phyloP scores from a whole-genome alignment of 2,888 invertebrate genomes.

The Dioctria linearis region DNA sequence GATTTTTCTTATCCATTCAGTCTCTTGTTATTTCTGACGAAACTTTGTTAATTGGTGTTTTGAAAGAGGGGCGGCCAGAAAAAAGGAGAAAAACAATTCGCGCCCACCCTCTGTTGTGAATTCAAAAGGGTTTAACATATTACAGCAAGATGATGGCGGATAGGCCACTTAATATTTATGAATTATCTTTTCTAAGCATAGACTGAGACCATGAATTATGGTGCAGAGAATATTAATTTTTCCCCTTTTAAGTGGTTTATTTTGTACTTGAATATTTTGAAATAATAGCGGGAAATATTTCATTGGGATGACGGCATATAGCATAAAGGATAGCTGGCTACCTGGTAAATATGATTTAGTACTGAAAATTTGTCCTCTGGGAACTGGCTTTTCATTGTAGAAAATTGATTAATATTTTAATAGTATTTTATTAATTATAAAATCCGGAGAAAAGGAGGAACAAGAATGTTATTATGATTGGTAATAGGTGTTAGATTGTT shows the following conservation, averaged over 20 bases:
- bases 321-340: conserved; percentile 1
- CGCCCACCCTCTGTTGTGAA: background rate
- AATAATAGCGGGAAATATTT: conserved; percentile 4
- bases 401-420: no score
- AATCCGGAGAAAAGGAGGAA: no score
- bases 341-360: conserved; percentile 6
- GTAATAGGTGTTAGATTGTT: no score
- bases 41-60: conserved; percentile 58
- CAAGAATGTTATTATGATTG: no score
- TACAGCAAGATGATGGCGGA: conserved; percentile 54
- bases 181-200: conserved; percentile 52
- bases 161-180: conserved; percentile 58
- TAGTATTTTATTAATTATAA: no score
- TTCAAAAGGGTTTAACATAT: conserved; percentile 51
- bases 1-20: conserved; percentile 48
- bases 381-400: background rate
- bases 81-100: background rate
- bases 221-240: conserved; percentile 53
- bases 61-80: conserved; percentile 19
- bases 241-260: conserved; percentile 50
- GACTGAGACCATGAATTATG: conserved; percentile 55
- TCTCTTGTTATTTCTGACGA: conserved; percentile 52
- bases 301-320: background rate
- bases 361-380: conserved; percentile 36
- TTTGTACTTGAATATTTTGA: conserved; percentile 18